Percentiles rank a stretch among this genome's conserved stretches.
These are phyloP conservation scores for Serilophus lunatus DNA, from an alignment of 2,113 vertebrate genomes.

Conservation along the genomic window DNA sequence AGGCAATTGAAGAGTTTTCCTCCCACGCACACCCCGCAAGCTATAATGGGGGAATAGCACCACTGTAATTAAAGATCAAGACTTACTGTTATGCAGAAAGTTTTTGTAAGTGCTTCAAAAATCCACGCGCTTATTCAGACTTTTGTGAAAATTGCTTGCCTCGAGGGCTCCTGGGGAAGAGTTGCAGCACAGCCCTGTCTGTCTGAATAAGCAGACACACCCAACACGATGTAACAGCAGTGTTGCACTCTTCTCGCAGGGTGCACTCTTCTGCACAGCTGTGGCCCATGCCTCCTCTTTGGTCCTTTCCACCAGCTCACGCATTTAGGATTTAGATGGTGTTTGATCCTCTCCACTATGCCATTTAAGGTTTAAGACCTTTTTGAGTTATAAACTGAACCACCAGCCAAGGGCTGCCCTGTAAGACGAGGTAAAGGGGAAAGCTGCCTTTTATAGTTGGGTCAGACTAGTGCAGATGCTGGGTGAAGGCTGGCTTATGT, in stretches of 20 bases:
- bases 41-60: not conserved
- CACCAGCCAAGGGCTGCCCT: not conserved
- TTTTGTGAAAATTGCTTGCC: conserved; percentile 19
- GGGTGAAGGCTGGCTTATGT: not conserved
- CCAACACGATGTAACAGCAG: not conserved
- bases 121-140: not conserved
- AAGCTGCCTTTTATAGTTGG: not conserved
- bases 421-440: not conserved
- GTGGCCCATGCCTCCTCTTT: not conserved
- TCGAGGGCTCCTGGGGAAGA: not conserved
- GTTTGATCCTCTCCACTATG: not conserved
- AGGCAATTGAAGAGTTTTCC: not conserved
- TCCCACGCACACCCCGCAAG: not conserved
- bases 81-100: not conserved
- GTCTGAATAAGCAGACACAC: not conserved
- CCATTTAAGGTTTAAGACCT: not conserved
- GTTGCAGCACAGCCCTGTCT: not conserved
- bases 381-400: not conserved
- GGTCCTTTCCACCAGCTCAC: not conserved
- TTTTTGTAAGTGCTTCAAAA: conserved; percentile 1
- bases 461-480: not conserved
- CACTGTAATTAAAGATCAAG: not conserved
- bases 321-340: not conserved
- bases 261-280: not conserved
- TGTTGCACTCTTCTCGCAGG: not conserved